Evolutionary conservation across 2,888 invertebrate species (phyloP), one percentile per base, ranked within the genome.

Genomic region (Erynnis tages): DNA sequence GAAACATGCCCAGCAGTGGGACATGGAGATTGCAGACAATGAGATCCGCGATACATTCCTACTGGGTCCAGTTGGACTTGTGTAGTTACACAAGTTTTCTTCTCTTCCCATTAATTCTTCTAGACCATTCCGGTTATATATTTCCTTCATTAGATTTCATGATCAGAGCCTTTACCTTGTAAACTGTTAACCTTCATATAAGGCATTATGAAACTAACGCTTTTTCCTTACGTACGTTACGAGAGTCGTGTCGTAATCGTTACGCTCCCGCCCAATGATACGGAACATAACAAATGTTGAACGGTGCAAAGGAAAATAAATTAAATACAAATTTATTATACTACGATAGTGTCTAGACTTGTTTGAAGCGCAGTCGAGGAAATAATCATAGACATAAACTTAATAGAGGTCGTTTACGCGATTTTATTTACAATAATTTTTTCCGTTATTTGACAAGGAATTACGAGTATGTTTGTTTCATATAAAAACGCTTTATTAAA

Each of bases 151-250:
- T 46, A 16, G 7, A 27, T 43, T 44, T 34, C 49, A 49, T 34
- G 73, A 62, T 61, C 62, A 48, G 54, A 59, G 54, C 61, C 64
- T 61, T 72, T 66, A 65, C 69, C 71, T 73, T 69, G 70, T 38
- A 53, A 44, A 40, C 40, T 29, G 60, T 62, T 67, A 69, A 67
- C 66, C 71, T 71, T 60, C 61, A 54, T 40, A 47, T 54, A 49
- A 54, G 54, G 35, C 62, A 59, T 79, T 78, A 76, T 73, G 71
- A 80, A 75, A 76, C 70, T 38, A 40, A 56, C 57, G 60, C 60
- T 65, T 83, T 80, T 84, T 83, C 84, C 84, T 83, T 79, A 79
- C 80, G 71, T 63, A 75, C 76, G 75, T 65, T 66, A 49, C 56
- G 54, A 55, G 43, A 35, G 48, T 57, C 56, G 34, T 54, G 54